Evolutionary conservation across 2,797 vertebrate species (phyloP).

Genomic region (Myiotriccus ornatus): DNA sequence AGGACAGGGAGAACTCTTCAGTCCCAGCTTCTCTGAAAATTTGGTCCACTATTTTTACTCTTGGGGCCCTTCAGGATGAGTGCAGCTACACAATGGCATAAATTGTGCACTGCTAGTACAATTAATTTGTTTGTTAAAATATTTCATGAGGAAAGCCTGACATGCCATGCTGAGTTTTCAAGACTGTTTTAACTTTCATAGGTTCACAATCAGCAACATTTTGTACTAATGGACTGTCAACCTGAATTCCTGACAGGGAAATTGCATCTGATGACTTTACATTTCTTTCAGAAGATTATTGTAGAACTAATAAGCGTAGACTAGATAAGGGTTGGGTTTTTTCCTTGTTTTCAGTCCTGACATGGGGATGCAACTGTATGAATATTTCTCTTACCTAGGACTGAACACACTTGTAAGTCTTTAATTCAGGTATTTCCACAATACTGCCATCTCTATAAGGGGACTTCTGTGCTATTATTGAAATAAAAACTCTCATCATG

Average conservation of each 20-base stretch:
- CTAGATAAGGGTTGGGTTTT: accelerated
- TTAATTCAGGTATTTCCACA: background rate
- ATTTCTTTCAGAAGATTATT: background rate
- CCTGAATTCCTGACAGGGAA: background rate
- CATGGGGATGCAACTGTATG: background rate
- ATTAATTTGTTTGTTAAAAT: background rate
- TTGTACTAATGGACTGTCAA: background rate
- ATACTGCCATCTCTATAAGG: background rate
- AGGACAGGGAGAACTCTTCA: background rate
- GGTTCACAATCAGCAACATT: background rate
- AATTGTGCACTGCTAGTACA: background rate
- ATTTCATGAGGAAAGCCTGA: background rate
- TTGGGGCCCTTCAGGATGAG: background rate
- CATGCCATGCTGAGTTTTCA: background rate
- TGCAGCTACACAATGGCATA: background rate
- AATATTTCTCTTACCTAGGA: background rate
- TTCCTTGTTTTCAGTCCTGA: background rate
- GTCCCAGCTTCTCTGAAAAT: background rate
- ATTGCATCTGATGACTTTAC: background rate
- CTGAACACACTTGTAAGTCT: background rate
- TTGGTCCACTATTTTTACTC: background rate
- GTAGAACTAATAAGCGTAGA: background rate
- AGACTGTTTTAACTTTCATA: background rate
- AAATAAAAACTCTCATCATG: background rate
- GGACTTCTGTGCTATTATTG: background rate